A percentile compares a stretch with the other conserved stretches of the same genome.
Conservation (phyloP, 2,113 vertebrate genomes). For the Meles meles region DNA sequence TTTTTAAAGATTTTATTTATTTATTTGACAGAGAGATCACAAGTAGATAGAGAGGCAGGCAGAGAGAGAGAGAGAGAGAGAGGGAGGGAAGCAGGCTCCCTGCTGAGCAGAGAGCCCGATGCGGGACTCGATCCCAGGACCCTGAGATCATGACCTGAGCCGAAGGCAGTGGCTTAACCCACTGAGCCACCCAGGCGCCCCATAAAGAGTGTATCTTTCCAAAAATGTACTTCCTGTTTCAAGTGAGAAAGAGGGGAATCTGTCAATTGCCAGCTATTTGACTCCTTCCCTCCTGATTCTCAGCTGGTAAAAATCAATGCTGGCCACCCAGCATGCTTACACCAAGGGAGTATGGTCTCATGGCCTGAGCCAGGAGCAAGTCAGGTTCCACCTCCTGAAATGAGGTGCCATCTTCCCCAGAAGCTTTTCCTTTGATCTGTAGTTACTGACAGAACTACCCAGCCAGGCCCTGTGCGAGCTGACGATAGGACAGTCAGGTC, state of each 20-base stretch:
- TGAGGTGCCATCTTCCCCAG: not conserved
- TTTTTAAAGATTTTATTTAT: too few species aligned
- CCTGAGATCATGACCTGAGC: too few species aligned
- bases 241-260: not conserved
- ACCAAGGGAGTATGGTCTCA: not conserved
- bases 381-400: not conserved
- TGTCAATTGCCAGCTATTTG: not conserved
- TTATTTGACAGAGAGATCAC: too few species aligned
- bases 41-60: too few species aligned
- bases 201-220: not conserved
- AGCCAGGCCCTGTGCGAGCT: not conserved
- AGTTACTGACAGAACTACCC: not conserved
- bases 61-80: too few species aligned
- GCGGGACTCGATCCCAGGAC: too few species aligned
- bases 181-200: too few species aligned
- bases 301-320: not conserved
- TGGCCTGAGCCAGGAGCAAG: not conserved
- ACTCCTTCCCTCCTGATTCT: not conserved
- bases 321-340: not conserved
- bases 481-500: not conserved
- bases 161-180: too few species aligned
- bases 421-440: not conserved
- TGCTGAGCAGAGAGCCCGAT: too few species aligned
- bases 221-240: not conserved
- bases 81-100: too few species aligned